phyloP scores from a whole-genome alignment of 2,113 vertebrate species.

The Atractosteus spatula region DNA sequence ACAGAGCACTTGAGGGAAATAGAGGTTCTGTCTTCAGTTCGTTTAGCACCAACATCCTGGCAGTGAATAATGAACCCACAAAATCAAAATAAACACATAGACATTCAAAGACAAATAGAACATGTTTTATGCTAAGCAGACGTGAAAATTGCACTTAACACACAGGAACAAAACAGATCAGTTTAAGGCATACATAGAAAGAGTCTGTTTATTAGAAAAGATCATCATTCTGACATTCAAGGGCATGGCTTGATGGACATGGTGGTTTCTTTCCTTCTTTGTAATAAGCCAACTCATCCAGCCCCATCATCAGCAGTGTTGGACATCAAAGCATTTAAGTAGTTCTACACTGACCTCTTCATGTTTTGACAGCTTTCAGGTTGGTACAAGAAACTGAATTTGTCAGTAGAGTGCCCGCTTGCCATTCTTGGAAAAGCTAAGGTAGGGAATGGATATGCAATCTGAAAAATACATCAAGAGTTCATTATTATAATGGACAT shows the following conservation, averaged over 20 bases:
- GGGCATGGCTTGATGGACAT: neutral
- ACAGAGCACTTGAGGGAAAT: neutral
- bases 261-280: neutral
- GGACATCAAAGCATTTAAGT: constrained; percentile 1
- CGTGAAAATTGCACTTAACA: neutral
- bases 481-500: constrained; percentile 43
- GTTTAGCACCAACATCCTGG: constrained; percentile 18
- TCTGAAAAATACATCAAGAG: constrained; percentile 49
- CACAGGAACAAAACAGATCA: neutral
- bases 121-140: neutral
- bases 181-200: no score
- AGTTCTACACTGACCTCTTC: constrained; percentile 55
- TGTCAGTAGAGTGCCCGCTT: constrained; percentile 51
- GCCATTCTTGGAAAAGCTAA: constrained; percentile 54
- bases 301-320: neutral
- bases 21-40: constrained; percentile 13
- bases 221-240: neutral
- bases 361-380: constrained; percentile 50
- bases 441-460: constrained; percentile 50
- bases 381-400: constrained; percentile 58
- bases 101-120: no score
- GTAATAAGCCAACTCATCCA: neutral
- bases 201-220: no score
- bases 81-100: no score
- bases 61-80: no score